These are phyloP conservation scores for Drosophila sechellia DNA, from an alignment of 1,140 invertebrate species.

Conservation along the genomic window DNA sequence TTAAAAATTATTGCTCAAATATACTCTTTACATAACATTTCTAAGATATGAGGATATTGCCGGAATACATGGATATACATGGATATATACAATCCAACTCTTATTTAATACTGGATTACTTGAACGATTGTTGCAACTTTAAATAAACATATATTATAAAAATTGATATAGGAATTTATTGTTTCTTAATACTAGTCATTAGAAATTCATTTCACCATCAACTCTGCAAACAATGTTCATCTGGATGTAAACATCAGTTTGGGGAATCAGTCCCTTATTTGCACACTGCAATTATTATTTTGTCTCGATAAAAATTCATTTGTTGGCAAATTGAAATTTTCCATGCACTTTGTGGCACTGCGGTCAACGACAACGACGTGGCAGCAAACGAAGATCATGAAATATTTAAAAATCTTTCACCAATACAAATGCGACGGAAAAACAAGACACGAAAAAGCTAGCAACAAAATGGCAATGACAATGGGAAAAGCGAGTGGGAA, in stretches of 20 bases:
- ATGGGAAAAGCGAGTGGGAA: slow-evolving; percentile 5
- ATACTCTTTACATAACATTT: slow-evolving; percentile 2
- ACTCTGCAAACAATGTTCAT: neutral
- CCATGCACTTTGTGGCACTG: slow-evolving; percentile 32
- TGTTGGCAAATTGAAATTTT: slow-evolving; percentile 40
- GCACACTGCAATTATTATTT: slow-evolving; percentile 45
- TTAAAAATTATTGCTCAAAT: slow-evolving; percentile 15
- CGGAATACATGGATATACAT: too few species aligned
- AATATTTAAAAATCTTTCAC: slow-evolving; percentile 71
- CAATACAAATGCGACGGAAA: slow-evolving; percentile 56
- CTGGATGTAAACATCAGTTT: slow-evolving; percentile 1
- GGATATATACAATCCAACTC: too few species aligned
- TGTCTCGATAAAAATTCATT: slow-evolving; percentile 46
- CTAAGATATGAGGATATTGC: neutral
- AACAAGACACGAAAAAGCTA: slow-evolving; percentile 34
- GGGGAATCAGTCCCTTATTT: slow-evolving; percentile 25
- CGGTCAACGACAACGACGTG: slow-evolving; percentile 6
- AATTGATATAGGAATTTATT: neutral
- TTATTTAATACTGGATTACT: too few species aligned
- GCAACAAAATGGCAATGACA: slow-evolving; percentile 59
- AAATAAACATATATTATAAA: too few species aligned
- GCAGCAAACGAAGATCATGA: slow-evolving; percentile 35
- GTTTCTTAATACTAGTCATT: neutral
- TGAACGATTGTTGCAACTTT: too few species aligned
- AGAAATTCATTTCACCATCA: slow-evolving; percentile 3